Evolutionary conservation across 2,888 invertebrate species (phyloP).

Genomic region (Dasypogon diadema): DNA sequence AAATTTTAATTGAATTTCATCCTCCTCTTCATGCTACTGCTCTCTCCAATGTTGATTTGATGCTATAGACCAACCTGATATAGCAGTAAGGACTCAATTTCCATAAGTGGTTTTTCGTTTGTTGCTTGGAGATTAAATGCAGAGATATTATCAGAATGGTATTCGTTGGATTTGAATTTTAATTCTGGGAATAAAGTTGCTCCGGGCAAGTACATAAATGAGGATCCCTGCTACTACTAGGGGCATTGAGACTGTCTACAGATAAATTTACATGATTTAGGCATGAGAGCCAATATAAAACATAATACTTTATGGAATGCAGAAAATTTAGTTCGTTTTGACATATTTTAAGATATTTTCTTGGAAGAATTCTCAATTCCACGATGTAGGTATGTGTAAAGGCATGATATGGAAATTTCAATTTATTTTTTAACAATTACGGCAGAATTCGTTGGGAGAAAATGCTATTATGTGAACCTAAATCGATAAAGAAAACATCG

Average conservation of each 20-base stretch:
- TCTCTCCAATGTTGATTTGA: constrained; percentile 11
- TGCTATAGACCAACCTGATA: constrained; percentile 45
- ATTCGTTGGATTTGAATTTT: constrained; percentile 36
- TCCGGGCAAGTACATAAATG: constrained; percentile 24
- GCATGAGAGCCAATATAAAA: neutral
- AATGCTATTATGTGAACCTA: no score
- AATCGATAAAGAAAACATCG: no score
- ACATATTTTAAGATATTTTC: no score
- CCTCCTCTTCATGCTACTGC: neutral
- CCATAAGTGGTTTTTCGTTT: constrained; percentile 50
- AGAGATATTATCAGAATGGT: constrained; percentile 35
- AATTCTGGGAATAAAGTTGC: constrained; percentile 20
- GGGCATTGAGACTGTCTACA: neutral
- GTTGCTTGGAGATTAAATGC: constrained; percentile 39
- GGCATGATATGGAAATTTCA: no score
- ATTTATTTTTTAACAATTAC: no score
- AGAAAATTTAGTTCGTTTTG: neutral
- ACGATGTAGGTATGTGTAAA: no score
- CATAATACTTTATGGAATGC: neutral
- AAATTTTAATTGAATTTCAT: constrained; percentile 50
- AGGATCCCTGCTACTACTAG: constrained; percentile 12
- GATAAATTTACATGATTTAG: neutral
- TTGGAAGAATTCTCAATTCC: no score
- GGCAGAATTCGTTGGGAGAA: no score
- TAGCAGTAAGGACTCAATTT: constrained; percentile 45